Percentiles rank a stretch among this genome's conserved stretches.
Evolutionary conservation across 2,888 invertebrate species (phyloP).

Genomic region (Euzetes globulus): DNA sequence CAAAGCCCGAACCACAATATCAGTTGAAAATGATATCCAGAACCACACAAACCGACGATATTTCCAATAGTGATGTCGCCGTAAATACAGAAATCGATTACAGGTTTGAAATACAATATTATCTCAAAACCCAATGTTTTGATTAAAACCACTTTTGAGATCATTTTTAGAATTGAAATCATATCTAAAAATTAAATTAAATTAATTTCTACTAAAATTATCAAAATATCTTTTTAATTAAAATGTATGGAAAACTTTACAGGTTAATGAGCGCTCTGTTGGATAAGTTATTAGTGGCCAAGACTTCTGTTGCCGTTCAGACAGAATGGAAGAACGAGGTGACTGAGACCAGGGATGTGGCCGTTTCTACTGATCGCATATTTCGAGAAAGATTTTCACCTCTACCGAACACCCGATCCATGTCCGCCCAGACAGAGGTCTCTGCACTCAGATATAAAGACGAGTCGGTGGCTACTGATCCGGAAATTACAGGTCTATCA

Average conservation of each 20-base stretch:
- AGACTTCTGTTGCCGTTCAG: slow-evolving; percentile 1
- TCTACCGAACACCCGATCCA: not conserved
- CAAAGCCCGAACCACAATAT: slow-evolving; percentile 11
- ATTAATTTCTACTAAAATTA: not conserved
- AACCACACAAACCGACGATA: not conserved
- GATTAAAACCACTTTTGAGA: no score
- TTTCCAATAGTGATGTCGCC: not conserved
- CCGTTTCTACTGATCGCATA: slow-evolving; percentile 7
- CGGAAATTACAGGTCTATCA: slow-evolving; percentile 15
- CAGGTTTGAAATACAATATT: slow-evolving; percentile 2
- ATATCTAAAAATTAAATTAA: not conserved
- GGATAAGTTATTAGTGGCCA: slow-evolving; percentile 3
- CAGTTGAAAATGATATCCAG: slow-evolving; percentile 20
- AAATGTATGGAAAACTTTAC: not conserved
- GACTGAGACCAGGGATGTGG: slow-evolving; percentile 7
- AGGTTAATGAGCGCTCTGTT: slow-evolving; percentile 27
- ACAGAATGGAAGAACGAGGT: slow-evolving; percentile 13
- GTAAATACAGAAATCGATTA: slow-evolving; percentile 26
- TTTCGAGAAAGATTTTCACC: slow-evolving; percentile 14
- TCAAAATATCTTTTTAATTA: not conserved
- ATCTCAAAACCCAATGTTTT: no score
- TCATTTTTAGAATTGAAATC: not conserved
- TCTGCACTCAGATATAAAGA: slow-evolving; percentile 5
- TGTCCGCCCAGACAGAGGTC: slow-evolving; percentile 21
- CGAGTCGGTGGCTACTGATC: slow-evolving; percentile 25